phyloP scores from a whole-genome alignment of 2,113 vertebrate genomes.

The Vulpes lagopus region DNA sequence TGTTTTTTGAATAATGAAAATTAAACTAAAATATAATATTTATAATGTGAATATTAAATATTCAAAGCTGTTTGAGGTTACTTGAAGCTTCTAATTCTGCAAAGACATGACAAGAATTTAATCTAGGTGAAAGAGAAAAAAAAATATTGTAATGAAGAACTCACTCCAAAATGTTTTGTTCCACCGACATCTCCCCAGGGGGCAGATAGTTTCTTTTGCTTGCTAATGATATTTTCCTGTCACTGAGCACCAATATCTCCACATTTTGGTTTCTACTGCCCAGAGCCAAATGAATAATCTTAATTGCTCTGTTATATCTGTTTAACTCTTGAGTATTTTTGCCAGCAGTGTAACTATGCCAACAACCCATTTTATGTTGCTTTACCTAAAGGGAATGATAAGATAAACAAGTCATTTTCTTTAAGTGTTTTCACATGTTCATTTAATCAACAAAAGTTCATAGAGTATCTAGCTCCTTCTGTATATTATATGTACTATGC shows the following conservation, averaged over 20 bases:
- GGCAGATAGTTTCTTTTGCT: conserved; percentile 44
- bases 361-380: conserved; percentile 52
- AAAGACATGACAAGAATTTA: neutral
- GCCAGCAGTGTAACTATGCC: neutral
- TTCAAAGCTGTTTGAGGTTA: neutral
- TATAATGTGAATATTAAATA: neutral
- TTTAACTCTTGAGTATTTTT: conserved; percentile 65
- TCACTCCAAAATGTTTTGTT: conserved; percentile 38
- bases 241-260: conserved; percentile 45
- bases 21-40: neutral
- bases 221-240: conserved; percentile 71
- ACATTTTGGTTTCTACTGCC: conserved; percentile 63
- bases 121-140: neutral
- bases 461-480: neutral
- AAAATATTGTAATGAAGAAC: conserved; percentile 37
- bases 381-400: conserved; percentile 16
- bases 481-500: neutral
- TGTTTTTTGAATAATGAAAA: neutral
- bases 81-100: neutral
- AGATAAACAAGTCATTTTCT: conserved; percentile 55
- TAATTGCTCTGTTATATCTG: conserved; percentile 56
- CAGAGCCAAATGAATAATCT: conserved; percentile 67
- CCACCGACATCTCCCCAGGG: neutral
- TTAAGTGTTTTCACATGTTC: conserved; percentile 21
- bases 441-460: conserved; percentile 49